phyloP scores from a whole-genome alignment of 2,113 vertebrate genomes.

The human (Homo sapiens) region DNA sequence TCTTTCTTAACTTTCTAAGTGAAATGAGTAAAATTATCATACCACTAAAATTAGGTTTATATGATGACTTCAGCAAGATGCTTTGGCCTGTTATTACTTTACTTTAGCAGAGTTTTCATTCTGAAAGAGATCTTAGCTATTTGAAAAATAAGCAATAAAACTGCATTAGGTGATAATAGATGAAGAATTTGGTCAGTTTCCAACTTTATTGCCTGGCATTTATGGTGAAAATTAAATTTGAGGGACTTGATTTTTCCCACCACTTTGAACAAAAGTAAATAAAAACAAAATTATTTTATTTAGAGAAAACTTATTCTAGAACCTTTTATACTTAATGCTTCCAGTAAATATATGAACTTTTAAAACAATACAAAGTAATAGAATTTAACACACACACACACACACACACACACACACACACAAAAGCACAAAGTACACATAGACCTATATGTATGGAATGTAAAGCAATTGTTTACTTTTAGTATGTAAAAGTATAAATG shows the following conservation, averaged over 20 bases:
- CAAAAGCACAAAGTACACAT: not conserved
- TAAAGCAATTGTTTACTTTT: constrained; percentile 44
- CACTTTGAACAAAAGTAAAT: not conserved
- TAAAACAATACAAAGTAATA: constrained; percentile 13
- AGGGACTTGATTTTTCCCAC: not conserved
- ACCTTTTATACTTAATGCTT: constrained; percentile 19
- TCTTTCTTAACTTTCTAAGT: not conserved
- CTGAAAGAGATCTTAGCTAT: not conserved
- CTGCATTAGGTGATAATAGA: not conserved
- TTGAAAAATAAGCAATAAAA: constrained; percentile 25
- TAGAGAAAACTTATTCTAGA: constrained; percentile 23
- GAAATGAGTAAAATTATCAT: not conserved
- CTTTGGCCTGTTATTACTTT: not conserved
- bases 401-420: constrained; percentile 31
- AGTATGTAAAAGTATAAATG: constrained; percentile 21
- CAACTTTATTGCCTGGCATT: not conserved
- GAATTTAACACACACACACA: constrained; percentile 36
- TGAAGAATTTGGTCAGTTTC: not conserved
- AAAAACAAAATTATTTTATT: constrained; percentile 5
- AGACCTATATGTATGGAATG: constrained; percentile 16
- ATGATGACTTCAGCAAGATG: not conserved
- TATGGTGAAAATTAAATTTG: constrained; percentile 43
- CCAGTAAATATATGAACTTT: constrained; percentile 34
- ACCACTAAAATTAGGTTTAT: constrained; percentile 27
- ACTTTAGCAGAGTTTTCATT: not conserved